These are phyloP conservation scores for Nemurella pictetii DNA, from an alignment of 2,888 invertebrate species.

Conservation along the genomic window DNA sequence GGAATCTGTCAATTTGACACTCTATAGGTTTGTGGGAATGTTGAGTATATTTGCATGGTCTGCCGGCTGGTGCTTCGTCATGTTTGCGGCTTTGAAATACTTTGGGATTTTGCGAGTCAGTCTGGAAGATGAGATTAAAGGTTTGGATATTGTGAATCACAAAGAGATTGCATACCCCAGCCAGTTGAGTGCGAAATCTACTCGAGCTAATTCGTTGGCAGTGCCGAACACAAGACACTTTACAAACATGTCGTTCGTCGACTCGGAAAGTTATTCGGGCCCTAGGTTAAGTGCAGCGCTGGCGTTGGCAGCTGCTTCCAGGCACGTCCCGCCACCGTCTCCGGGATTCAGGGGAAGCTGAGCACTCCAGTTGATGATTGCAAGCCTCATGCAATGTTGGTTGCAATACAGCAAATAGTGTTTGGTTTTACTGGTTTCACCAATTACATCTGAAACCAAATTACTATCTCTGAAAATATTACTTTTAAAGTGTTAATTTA, in stretches of 20 bases:
- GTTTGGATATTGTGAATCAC: slow-evolving; percentile 54
- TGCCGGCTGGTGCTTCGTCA: slow-evolving; percentile 47
- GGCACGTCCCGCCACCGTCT: neutral
- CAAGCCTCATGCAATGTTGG: too few relatives aligned
- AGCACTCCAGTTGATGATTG: too few relatives aligned
- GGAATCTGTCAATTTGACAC: slow-evolving; percentile 48
- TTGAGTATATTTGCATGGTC: slow-evolving; percentile 54
- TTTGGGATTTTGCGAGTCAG: slow-evolving; percentile 46
- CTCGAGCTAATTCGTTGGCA: neutral
- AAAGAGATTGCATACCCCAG: slow-evolving; percentile 55
- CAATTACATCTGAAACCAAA: too few relatives aligned
- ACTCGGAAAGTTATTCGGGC: neutral
- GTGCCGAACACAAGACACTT: neutral
- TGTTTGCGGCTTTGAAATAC: slow-evolving; percentile 52
- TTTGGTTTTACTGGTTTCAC: too few relatives aligned
- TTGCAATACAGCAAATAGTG: too few relatives aligned
- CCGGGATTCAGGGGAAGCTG: neutral
- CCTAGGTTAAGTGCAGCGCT: neutral
- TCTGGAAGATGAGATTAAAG: slow-evolving; percentile 48
- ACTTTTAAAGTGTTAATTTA: too few relatives aligned
- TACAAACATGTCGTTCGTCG: neutral
- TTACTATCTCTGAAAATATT: too few relatives aligned
- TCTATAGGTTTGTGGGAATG: slow-evolving; percentile 53
- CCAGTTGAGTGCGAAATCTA: slow-evolving; percentile 39
- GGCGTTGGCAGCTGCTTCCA: neutral